Conservation (phyloP, 2,797 vertebrate species). For the Cyclopterus lumpus region DNA sequence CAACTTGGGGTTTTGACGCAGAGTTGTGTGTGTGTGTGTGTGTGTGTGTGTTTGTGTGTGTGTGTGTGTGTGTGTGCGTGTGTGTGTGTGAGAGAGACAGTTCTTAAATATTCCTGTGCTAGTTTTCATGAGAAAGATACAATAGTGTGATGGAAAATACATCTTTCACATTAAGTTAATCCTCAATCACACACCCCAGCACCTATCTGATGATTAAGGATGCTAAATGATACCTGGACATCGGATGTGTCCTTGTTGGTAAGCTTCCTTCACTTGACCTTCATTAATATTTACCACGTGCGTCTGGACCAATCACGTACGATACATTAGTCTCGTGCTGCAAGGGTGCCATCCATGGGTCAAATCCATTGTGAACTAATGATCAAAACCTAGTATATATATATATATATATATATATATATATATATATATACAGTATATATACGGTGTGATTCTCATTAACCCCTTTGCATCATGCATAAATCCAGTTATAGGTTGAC, state of each 20-base stretch:
- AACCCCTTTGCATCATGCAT: neutral
- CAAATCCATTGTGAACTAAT: neutral
- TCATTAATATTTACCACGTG: neutral
- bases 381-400: neutral
- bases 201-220: slow-evolving; percentile 1
- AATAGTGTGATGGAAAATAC: slow-evolving; percentile 35
- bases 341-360: neutral
- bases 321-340: neutral
- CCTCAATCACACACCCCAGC: neutral
- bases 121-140: slow-evolving; percentile 35
- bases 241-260: neutral
- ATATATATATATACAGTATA: too few relatives aligned
- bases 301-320: neutral
- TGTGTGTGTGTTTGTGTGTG: slow-evolving; percentile 25
- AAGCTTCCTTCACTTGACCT: neutral
- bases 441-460: neutral
- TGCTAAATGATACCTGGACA: slow-evolving; percentile 25
- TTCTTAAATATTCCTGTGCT: slow-evolving; percentile 23
- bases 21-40: slow-evolving; percentile 10
- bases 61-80: slow-evolving; percentile 20
- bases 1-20: slow-evolving; percentile 44
- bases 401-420: neutral
- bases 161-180: neutral
- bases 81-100: slow-evolving; percentile 13
- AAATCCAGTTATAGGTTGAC: neutral